Base-by-base conservation (phyloP, 2,797 vertebrate species). In the Sibirionetta formosa region DNA sequence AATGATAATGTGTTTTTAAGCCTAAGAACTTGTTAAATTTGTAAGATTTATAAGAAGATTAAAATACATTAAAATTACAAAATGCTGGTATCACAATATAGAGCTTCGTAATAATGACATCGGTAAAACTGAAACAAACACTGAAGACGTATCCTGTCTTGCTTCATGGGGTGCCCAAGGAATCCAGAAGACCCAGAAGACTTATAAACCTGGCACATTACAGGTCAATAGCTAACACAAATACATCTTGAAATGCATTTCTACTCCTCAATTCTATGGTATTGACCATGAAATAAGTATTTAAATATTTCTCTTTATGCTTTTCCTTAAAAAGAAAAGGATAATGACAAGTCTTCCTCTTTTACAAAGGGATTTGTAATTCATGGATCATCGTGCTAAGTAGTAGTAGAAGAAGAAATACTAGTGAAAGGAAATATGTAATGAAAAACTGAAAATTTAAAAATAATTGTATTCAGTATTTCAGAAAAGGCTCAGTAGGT, bases 51-150 rank as follows among this genome's bases (percentile, higher is more conserved):
- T 42, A 76, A 56, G 50, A 84, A 27, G 0, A n/a, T 20, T 42
- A n/a, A 54, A 69, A 57, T 26, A 51, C 23, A 24, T 46, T 36
- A 60, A 29, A 85, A 51, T 48, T 18, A 35, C 7, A 6, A 42
- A 56, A 61, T 1, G 0, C 18, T 27, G 5, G 3, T 24, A 19
- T 16, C 20, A 20, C 12, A 13, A 24, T 12, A 20, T 0, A 1
- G 8, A 75, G 40, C 57, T 40, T 24, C 14, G 29, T 72, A 85
- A 48, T 10, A 15, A 8, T 17, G 3, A 22, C 15, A 27, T 29
- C 1, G 0, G 11, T 7, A 16, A 0, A 70, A 12, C 9, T 36
- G 11, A 77, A 65, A 27, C 23, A 71, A 20, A 44, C 26, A 19
- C 2, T 54, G 8, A 20, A 23, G 33, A 12, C 12, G 15, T 26